A percentile compares a stretch with the other conserved stretches of the same genome.
phyloP scores from a whole-genome alignment of 2,888 invertebrate genomes.

The Rhamphomyia laevipes region DNA sequence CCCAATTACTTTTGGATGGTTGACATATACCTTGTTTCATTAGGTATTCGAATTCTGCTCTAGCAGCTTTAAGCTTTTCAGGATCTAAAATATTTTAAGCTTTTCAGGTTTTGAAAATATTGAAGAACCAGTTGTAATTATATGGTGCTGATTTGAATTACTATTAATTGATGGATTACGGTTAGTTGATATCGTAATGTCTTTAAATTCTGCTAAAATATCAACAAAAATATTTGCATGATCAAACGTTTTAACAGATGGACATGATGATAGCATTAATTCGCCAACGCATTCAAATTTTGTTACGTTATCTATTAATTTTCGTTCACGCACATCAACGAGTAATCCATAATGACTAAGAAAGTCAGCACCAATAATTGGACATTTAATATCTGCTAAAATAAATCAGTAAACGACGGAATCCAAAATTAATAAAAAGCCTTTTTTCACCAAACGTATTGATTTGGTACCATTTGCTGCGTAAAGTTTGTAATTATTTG shows the following conservation, averaged over 20 bases:
- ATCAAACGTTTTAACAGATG: neutral
- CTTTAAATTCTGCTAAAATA: neutral
- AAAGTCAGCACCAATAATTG: constrained; percentile 11
- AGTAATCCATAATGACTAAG: constrained; percentile 5
- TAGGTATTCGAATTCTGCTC: constrained; percentile 10
- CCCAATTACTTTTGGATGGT: constrained; percentile 30
- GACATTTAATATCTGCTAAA: constrained; percentile 8
- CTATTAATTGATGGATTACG: neutral
- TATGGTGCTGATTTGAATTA: neutral
- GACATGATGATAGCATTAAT: neutral
- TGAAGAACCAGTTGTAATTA: constrained; percentile 9
- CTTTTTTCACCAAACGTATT: constrained; percentile 3
- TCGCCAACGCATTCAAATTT: neutral
- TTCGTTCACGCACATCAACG: constrained; percentile 3
- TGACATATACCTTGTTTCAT: constrained; percentile 30
- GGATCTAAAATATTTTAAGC: too few relatives aligned
- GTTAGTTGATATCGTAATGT: neutral
- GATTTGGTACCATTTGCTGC: neutral
- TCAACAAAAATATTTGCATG: too few relatives aligned
- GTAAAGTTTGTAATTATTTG: neutral
- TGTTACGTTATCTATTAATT: neutral
- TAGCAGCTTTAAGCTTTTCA: constrained; percentile 10
- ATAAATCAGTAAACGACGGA: constrained; percentile 10
- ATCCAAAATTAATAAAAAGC: constrained; percentile 7
- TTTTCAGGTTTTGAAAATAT: constrained; percentile 10